Evolutionary conservation across 2,113 vertebrate genomes (phyloP).

Genomic region (Hymenochirus boettgeri): DNA sequence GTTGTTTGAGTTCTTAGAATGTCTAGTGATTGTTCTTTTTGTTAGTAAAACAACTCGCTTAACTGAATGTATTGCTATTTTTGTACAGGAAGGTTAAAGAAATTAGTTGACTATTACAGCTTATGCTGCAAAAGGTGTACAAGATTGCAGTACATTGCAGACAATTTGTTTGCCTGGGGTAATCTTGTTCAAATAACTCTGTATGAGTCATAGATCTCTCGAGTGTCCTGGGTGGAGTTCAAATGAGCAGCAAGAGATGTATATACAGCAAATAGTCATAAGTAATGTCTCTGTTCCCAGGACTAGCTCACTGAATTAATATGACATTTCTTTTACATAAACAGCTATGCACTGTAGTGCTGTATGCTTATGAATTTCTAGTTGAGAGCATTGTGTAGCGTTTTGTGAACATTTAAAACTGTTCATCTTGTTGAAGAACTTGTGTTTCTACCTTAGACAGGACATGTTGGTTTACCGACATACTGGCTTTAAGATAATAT

Average conservation of each 20-base stretch:
- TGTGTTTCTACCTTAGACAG: background rate
- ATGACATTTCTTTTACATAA: background rate
- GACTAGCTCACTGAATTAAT: background rate
- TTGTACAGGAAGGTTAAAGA: too few relatives aligned
- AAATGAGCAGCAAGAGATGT: background rate
- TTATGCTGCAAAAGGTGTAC: too few relatives aligned
- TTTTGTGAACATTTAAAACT: background rate
- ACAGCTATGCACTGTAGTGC: background rate
- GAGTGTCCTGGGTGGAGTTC: background rate
- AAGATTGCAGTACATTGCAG: too few relatives aligned
- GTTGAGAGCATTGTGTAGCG: background rate
- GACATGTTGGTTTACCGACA: slow-evolving; percentile 37
- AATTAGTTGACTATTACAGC: too few relatives aligned
- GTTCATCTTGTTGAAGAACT: background rate
- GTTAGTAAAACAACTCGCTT: too few relatives aligned
- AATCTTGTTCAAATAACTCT: too few relatives aligned
- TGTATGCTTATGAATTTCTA: background rate
- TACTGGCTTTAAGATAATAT: slow-evolving; percentile 39
- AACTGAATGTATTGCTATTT: too few relatives aligned
- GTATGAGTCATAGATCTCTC: too few relatives aligned
- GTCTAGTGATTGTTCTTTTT: too few relatives aligned
- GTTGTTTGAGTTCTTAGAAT: too few relatives aligned
- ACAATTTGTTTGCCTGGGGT: too few relatives aligned
- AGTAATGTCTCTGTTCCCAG: background rate
- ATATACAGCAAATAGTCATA: background rate